Evolutionary conservation across 2,113 vertebrate species (phyloP).

Genomic region (Microtus montanus): DNA sequence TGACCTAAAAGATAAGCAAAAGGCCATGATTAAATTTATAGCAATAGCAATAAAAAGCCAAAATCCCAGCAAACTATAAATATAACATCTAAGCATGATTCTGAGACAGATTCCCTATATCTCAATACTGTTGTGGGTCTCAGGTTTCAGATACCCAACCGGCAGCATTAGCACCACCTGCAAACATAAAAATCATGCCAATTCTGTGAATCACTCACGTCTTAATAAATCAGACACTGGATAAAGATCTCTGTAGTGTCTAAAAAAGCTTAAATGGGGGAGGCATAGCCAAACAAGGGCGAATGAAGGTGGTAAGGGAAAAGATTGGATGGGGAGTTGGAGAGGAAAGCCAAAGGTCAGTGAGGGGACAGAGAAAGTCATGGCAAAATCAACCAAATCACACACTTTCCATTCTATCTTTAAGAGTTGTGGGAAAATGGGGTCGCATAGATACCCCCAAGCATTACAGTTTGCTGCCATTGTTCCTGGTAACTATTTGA

Average conservation of each 20-base stretch:
- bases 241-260: background rate
- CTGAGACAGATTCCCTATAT: background rate
- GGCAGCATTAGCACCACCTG: background rate
- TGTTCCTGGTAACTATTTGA: background rate
- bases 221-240: background rate
- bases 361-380: background rate
- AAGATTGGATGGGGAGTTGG: no score
- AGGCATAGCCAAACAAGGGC: background rate
- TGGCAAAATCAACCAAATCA: background rate
- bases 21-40: constrained; percentile 28
- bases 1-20: constrained; percentile 22
- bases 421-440: background rate
- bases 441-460: background rate
- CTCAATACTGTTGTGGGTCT: background rate
- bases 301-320: background rate
- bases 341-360: background rate
- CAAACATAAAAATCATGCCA: background rate
- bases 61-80: constrained; percentile 11
- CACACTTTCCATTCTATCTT: background rate
- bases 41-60: background rate
- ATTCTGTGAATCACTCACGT: background rate
- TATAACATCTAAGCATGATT: background rate
- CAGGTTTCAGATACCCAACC: background rate
- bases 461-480: no score
- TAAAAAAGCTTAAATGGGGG: background rate